phyloP scores from a whole-genome alignment of 2,113 vertebrate genomes.

The Ceyx cyanopectus region DNA sequence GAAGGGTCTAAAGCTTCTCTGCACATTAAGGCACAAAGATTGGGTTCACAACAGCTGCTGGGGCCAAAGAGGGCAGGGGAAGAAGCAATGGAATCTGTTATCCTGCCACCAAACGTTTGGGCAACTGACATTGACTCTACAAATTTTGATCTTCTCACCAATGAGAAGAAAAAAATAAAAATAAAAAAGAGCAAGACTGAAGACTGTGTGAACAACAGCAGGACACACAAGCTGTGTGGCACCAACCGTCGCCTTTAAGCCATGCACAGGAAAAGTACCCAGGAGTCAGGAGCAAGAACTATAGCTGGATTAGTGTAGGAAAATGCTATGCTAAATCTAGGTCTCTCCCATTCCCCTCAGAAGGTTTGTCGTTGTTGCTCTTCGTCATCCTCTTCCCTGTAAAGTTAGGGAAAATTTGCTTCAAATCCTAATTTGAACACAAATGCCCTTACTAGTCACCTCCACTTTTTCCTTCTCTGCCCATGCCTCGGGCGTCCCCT shows the following conservation, averaged over 20 bases:
- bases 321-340: neutral
- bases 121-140: neutral
- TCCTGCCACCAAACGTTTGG: neutral
- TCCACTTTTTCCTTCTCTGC: neutral
- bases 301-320: accelerated
- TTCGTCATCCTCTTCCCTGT: neutral
- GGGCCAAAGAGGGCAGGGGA: accelerated
- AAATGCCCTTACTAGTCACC: neutral
- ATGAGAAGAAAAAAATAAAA: too few relatives aligned
- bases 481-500: neutral
- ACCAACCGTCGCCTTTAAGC: too few relatives aligned
- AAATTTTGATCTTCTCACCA: neutral
- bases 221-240: neutral
- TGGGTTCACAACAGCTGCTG: neutral
- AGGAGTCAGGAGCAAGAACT: neutral
- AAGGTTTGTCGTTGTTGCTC: neutral
- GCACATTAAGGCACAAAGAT: accelerated
- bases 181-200: neutral
- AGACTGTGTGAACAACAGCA: neutral
- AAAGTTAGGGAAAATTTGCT: slow-evolving; percentile 17
- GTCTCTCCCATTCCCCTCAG: neutral
- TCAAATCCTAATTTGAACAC: slow-evolving; percentile 14
- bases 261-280: too few relatives aligned
- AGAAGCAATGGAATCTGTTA: neutral
- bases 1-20: too few relatives aligned